Percentiles rank a stretch among this genome's conserved stretches.
Evolutionary conservation across 2,113 vertebrate genomes (phyloP).

Genomic region (Cynopterus brachyotis): DNA sequence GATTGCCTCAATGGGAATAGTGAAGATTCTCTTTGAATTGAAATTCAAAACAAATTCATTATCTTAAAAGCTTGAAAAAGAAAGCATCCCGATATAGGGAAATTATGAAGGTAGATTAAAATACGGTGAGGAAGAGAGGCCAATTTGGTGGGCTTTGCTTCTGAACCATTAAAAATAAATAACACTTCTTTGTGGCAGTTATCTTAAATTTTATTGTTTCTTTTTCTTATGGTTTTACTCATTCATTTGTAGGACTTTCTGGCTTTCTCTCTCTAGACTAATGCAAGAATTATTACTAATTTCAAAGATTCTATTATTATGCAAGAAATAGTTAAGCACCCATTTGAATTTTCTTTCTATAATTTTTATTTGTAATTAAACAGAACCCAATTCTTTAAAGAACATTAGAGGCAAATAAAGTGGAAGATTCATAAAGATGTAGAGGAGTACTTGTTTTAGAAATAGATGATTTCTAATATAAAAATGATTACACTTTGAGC

Average conservation of each 20-base stretch:
- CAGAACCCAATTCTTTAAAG: neutral
- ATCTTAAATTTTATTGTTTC: neutral
- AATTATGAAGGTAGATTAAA: neutral
- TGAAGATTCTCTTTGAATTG: slow-evolving; percentile 52
- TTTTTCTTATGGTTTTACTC: neutral
- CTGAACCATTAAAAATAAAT: neutral
- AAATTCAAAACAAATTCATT: slow-evolving; percentile 70
- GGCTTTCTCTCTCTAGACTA: neutral
- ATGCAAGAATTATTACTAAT: neutral
- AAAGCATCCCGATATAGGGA: neutral
- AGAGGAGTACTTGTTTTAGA: neutral
- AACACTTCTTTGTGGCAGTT: neutral
- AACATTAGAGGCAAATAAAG: neutral
- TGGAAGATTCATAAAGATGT: neutral
- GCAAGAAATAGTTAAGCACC: neutral
- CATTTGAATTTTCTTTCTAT: neutral
- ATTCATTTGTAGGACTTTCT: neutral
- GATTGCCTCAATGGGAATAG: slow-evolving; percentile 56
- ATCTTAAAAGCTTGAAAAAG: slow-evolving; percentile 9
- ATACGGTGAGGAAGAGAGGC: neutral
- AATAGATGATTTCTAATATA: neutral
- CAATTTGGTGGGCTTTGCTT: neutral
- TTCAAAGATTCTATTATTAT: neutral
- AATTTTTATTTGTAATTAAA: slow-evolving; percentile 9
- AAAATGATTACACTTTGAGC: neutral